A percentile compares a stretch with the other conserved stretches of the same genome.
These are phyloP conservation scores for Periphyllus acericola DNA, from an alignment of 2,888 invertebrate species.

Conservation along the genomic window DNA sequence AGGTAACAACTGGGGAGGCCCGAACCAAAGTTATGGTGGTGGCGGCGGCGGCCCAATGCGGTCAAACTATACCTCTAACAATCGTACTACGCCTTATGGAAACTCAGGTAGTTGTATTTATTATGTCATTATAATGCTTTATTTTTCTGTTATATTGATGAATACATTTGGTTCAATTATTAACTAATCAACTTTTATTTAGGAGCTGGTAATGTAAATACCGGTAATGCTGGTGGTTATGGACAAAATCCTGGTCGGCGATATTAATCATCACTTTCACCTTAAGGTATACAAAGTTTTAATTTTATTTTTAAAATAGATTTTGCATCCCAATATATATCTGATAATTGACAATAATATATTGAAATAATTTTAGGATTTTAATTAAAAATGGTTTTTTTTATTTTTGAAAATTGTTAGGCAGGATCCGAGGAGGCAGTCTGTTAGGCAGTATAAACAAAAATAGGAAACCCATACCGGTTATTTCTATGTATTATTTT, in stretches of 20 bases:
- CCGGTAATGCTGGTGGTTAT: slow-evolving; percentile 55
- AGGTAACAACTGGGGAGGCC: slow-evolving; percentile 60
- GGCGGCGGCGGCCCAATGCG: slow-evolving; percentile 64
- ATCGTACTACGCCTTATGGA: slow-evolving; percentile 63
- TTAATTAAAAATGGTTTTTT: slow-evolving; percentile 55
- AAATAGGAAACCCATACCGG: slow-evolving; percentile 61
- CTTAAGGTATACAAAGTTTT: slow-evolving; percentile 28
- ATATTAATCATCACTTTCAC: slow-evolving; percentile 25
- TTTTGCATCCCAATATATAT: slow-evolving; percentile 28
- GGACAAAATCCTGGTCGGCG: slow-evolving; percentile 52
- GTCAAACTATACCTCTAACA: slow-evolving; percentile 63
- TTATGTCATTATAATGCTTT: neutral
- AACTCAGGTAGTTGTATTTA: slow-evolving; percentile 61
- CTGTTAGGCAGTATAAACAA: slow-evolving; percentile 60
- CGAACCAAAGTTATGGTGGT: slow-evolving; percentile 53
- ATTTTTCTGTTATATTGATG: neutral
- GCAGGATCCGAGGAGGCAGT: slow-evolving; percentile 61
- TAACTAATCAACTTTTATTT: neutral
- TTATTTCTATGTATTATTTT: slow-evolving; percentile 59
- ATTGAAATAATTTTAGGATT: slow-evolving; percentile 49
- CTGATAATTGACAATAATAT: slow-evolving; percentile 1
- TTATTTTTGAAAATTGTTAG: slow-evolving; percentile 61
- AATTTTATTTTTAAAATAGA: neutral
- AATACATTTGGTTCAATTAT: neutral
- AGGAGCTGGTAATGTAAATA: slow-evolving; percentile 56